Evolutionary conservation across 2,113 vertebrate species (phyloP).

Genomic region (Urocitellus parryii): DNA sequence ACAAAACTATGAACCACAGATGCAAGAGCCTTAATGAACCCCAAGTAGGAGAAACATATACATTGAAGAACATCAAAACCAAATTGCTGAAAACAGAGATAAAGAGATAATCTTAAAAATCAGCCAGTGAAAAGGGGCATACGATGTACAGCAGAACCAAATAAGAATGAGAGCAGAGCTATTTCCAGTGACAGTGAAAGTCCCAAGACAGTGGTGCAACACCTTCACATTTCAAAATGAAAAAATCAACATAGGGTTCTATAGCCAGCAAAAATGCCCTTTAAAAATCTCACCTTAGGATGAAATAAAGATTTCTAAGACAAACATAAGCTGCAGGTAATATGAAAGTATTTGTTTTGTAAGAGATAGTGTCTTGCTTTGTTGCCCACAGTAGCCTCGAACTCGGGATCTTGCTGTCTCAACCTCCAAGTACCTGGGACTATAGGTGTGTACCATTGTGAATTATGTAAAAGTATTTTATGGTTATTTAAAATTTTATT

Average conservation of each 20-base stretch:
- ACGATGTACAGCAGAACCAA: neutral
- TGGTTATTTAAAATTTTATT: neutral
- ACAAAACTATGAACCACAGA: neutral
- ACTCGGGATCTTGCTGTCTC: neutral
- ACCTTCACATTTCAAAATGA: neutral
- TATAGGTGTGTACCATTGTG: neutral
- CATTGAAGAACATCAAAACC: neutral
- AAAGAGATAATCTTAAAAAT: conserved; percentile 6
- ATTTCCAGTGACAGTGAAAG: neutral
- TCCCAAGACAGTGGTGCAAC: neutral
- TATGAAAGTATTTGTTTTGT: neutral
- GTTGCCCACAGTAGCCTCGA: neutral
- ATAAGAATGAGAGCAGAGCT: neutral
- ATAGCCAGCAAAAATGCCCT: neutral
- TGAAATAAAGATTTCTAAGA: neutral
- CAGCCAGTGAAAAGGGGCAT: neutral
- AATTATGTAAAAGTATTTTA: conserved; percentile 1
- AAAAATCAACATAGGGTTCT: neutral
- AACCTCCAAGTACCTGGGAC: neutral
- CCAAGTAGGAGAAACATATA: neutral
- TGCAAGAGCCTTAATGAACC: neutral
- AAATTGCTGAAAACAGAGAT: neutral
- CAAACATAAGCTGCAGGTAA: neutral
- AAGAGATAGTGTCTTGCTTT: neutral
- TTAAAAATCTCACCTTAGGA: neutral